Conservation (phyloP, 2,797 vertebrate genomes). For the Steatocranus sp. region DNA sequence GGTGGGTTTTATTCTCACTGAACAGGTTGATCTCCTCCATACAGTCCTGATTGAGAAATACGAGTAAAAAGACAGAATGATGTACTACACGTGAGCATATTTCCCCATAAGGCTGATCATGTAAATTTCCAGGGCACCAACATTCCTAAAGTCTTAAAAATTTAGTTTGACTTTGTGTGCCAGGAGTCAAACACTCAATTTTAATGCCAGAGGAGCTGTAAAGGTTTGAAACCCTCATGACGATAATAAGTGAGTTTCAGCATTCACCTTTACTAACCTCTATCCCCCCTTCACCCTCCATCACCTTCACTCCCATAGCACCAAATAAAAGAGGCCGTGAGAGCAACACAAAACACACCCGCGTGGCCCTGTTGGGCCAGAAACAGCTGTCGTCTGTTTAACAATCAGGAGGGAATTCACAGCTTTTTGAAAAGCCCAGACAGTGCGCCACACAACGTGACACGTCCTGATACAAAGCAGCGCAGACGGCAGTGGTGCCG, state of each 20-base stretch:
- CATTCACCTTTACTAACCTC: not conserved
- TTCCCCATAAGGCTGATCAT: not conserved
- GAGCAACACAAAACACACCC: conserved; percentile 15
- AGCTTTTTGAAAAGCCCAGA: not conserved
- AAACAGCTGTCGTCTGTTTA: conserved; percentile 41
- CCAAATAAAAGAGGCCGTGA: conserved; percentile 8
- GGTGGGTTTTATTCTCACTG: conserved; percentile 86
- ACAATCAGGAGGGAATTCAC: conserved; percentile 15
- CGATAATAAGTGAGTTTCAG: not conserved
- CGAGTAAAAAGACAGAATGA: not conserved
- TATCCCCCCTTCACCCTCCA: not conserved
- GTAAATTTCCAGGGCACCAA: not conserved
- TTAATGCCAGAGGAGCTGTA: not conserved
- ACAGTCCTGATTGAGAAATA: conserved; percentile 78
- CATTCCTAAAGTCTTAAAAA: not conserved
- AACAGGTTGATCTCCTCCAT: conserved; percentile 94
- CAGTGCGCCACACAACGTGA: not conserved
- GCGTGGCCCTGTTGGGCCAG: not conserved
- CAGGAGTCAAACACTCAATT: not conserved
- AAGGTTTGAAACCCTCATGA: not conserved
- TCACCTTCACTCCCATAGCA: not conserved
- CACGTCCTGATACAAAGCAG: not conserved
- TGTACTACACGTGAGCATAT: not conserved
- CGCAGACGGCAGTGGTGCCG: not conserved
- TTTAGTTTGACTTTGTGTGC: not conserved